Evolutionary conservation across 1,140 invertebrate genomes (phyloP).

Genomic region (Harlomillsia oculata): DNA sequence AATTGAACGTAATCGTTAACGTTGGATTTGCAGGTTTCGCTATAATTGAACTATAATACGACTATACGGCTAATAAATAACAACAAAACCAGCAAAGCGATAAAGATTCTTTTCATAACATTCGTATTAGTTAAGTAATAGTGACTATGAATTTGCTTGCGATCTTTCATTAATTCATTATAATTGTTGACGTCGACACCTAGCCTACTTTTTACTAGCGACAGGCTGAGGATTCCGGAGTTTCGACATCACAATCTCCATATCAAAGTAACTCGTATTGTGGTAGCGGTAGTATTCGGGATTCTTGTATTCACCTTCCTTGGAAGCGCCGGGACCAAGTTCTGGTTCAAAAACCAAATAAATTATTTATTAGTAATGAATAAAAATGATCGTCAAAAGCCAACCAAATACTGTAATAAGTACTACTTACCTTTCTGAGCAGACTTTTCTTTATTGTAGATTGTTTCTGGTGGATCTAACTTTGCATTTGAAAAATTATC

Average conservation of each 20-base stretch:
- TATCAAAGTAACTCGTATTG: slow-evolving; percentile 65
- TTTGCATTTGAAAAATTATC: background rate
- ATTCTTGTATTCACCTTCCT: slow-evolving; percentile 66
- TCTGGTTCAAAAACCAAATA: slow-evolving; percentile 40
- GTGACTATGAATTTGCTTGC: no score
- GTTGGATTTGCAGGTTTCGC: no score
- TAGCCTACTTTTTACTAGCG: no score
- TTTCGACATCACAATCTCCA: slow-evolving; percentile 47
- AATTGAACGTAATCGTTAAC: no score
- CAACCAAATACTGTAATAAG: background rate
- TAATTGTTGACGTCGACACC: no score
- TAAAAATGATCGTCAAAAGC: background rate
- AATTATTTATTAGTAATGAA: background rate
- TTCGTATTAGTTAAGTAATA: no score
- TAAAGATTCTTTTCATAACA: no score
- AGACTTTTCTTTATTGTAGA: no score
- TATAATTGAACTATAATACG: no score
- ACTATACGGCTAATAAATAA: no score
- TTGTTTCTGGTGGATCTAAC: slow-evolving; percentile 22
- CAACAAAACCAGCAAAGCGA: no score
- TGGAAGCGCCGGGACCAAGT: slow-evolving; percentile 62
- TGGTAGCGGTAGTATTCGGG: slow-evolving; percentile 79
- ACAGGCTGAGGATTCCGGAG: slow-evolving; percentile 26
- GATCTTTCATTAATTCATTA: no score
- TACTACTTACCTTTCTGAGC: slow-evolving; percentile 14